Conservation (phyloP, 2,888 invertebrate species). For the Eudemis profundana region DNA sequence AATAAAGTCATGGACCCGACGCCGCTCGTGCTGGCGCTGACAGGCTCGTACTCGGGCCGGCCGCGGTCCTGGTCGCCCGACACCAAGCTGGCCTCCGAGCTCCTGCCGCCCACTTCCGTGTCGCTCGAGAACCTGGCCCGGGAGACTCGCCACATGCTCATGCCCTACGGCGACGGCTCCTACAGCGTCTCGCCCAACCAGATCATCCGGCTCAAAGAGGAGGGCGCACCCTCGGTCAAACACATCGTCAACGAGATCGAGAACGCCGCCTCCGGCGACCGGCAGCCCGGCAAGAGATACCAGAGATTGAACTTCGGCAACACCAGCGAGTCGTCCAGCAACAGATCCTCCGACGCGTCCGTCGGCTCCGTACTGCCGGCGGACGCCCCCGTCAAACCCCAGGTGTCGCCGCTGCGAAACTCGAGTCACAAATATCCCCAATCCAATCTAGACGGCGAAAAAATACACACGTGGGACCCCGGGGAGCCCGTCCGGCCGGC, state of each 20-base stretch:
- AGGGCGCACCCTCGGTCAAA: constrained; percentile 87
- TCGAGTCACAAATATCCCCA: constrained; percentile 63
- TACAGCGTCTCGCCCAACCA: constrained; percentile 97
- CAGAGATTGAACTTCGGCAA: constrained; percentile 64
- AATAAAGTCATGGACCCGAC: constrained; percentile 86
- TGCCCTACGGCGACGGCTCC: constrained; percentile 94
- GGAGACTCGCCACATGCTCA: constrained; percentile 90
- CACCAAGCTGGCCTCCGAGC: constrained; percentile 85
- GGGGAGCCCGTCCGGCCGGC: constrained; percentile 78
- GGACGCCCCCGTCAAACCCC: constrained; percentile 54
- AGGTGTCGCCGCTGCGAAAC: constrained; percentile 64
- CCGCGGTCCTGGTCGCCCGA: constrained; percentile 92
- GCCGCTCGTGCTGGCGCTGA: constrained; percentile 85
- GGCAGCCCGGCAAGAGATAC: constrained; percentile 63
- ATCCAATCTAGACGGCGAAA: constrained; percentile 71
- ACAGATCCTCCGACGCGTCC: constrained; percentile 54
- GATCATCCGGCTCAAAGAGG: constrained; percentile 92
- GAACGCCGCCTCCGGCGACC: constrained; percentile 72
- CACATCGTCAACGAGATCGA: constrained; percentile 91
- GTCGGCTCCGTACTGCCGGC: constrained; percentile 45
- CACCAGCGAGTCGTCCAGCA: constrained; percentile 55
- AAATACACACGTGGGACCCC: constrained; percentile 89
- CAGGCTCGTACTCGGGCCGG: constrained; percentile 76
- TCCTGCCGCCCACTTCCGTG: constrained; percentile 87
- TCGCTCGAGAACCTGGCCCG: constrained; percentile 88